phyloP scores from a whole-genome alignment of 2,113 vertebrate species.

The Hoplias malabaricus region DNA sequence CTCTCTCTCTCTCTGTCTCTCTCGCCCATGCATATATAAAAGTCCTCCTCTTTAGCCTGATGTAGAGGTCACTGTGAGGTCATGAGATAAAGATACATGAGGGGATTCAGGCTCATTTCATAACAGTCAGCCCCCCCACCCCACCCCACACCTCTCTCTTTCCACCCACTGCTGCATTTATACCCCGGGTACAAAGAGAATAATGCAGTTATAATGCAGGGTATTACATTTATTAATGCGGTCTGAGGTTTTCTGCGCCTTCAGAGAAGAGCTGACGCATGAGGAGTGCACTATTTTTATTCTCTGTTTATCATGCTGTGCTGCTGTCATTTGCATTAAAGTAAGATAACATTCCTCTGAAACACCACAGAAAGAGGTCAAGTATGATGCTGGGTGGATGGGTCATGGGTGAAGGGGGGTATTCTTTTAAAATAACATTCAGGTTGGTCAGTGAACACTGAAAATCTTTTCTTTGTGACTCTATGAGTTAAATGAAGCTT shows the following conservation, averaged over 20 bases:
- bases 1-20: not conserved
- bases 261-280: conserved; percentile 13
- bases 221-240: conserved; percentile 5
- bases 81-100: not conserved
- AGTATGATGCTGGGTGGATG: not conserved
- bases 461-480: no score
- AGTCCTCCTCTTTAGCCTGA: not conserved
- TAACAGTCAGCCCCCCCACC: not conserved
- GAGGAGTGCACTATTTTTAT: conserved; percentile 20
- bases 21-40: not conserved
- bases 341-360: not conserved
- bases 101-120: not conserved
- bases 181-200: not conserved
- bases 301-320: not conserved
- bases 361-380: not conserved
- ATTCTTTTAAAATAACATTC: no score
- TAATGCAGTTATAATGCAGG: not conserved
- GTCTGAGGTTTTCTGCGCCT: not conserved
- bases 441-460: no score
- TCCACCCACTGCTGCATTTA: not conserved
- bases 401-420: no score
- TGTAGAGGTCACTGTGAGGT: not conserved
- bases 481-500: no score
- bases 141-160: not conserved
- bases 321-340: conserved; percentile 10